Evolutionary conservation across 2,797 vertebrate species (phyloP), one percentile per base, ranked within the genome.

Genomic region (Onychomys torridus): DNA sequence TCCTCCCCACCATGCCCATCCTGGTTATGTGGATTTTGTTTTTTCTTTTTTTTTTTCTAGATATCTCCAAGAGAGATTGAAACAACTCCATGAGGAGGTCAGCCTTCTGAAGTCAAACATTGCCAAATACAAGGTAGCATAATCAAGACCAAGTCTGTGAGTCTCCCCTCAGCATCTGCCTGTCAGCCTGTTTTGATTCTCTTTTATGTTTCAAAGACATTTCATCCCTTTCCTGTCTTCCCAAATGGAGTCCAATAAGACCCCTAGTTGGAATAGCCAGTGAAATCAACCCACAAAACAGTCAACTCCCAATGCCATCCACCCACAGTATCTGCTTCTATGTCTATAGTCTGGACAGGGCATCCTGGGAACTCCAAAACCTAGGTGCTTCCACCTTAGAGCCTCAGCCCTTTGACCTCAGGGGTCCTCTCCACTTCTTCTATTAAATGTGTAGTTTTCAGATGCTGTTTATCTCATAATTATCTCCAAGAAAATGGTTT

Each of bases 51-150:
- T 29, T 29, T 34, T 34, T 19, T 43, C 84, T 97, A 99, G 99
- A 98, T 99, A 99, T 98, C 99, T 99, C 95, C 99, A 99, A 90
- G 99, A 99, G 95, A 98, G 99, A 94, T 98, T 99, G 95, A 98
- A 99, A 97, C 99, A 99, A 96, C 99, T 99, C 93, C 99, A 99
- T 71, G 99, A 99, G 90, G 99, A 99, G 97, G 99, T 99, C 96
- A 99, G 98, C 98, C 98, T 99, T 97, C 99, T 99, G 82, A 99
- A 99, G 98, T 98, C 98, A 55, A 99, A 99, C 97, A 98, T 99
- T 93, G 98, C 99, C 97, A 99, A 99, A 97, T 99, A 99, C 97
- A 99, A 99, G 99, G 99, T 99, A 98, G 95, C 81, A 6, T 76
- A 46, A 46, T 91, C 77, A 1, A 0, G 7, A 46, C 5, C 7